Base-by-base conservation (phyloP, 23 tunicate genomes). In the Trididemnum clinides region DNA sequence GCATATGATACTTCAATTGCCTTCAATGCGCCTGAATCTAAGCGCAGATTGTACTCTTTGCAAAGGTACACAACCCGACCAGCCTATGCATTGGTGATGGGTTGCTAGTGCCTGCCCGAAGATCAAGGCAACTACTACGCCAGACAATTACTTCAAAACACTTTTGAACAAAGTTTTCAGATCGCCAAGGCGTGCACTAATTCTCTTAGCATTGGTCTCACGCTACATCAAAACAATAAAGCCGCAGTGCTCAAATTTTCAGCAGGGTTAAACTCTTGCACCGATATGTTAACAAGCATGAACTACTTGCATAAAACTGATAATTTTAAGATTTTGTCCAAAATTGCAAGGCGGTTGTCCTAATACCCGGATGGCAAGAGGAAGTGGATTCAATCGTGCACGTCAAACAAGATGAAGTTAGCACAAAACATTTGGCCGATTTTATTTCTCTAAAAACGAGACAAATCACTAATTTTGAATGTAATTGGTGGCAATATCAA, bases 151-250 rank as follows among this genome's bases (percentile, higher is more conserved):
- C 83, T 78, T 15, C 36, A 51, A 20, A 4, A 33, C 12, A 78
- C 33, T 51, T 78, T 78, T 51, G 83, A 70, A 1, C 83, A 78
- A 78, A 78, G 51, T 2, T 50, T 51, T n/a, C 70, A 78, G 29
- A 51, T 78, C 26, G 83, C 83, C 18, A 32, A 32, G 25, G 83
- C 70, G 4, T 51, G 70, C 51, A 28, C 28, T 25, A 33, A 51
- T 23, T 31, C 34, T 3, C 70, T 78, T 23, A 32, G 27, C 25
- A 51, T 51, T 31, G 83, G 83, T 25, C 71, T 70, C 25, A 31
- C 6, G 6, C n/a, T 78, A 19, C 2, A 51, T 29, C 33, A 28
- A 2, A 51, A 78, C 7, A 70, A 78, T 78, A 78, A 78, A 31
- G 6, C 5, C 27, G 25, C 38, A 26, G 2, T 51, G 25, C 20